These are phyloP conservation scores for Brachionus paranguensis DNA, from an alignment of 1,140 invertebrate species.

Conservation along the genomic window DNA sequence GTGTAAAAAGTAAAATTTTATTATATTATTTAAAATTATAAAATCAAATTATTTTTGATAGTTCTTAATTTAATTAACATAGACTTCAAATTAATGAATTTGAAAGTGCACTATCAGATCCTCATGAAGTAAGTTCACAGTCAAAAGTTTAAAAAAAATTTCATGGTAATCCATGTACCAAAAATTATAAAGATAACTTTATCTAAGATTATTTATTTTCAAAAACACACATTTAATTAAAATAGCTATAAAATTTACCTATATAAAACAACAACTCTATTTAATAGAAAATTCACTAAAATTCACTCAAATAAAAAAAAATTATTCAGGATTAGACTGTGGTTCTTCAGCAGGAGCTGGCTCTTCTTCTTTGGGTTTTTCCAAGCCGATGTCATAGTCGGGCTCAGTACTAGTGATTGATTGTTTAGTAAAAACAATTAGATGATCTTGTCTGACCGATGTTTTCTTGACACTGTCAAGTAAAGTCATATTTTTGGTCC, in stretches of 20 bases:
- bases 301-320: neutral
- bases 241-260: neutral
- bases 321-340: neutral
- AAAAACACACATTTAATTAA: neutral
- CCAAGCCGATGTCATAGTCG: slow-evolving; percentile 25
- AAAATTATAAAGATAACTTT: neutral
- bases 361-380: slow-evolving; percentile 32
- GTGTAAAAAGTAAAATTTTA: no score
- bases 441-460: slow-evolving; percentile 34
- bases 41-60: no score
- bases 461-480: slow-evolving; percentile 45
- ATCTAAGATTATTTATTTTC: neutral
- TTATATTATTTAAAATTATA: no score
- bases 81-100: no score
- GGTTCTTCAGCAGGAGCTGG: neutral
- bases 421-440: slow-evolving; percentile 6
- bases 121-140: neutral
- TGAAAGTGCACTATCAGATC: no score
- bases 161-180: neutral
- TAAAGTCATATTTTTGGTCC: slow-evolving; percentile 43
- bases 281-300: neutral
- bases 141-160: neutral
- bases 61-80: no score
- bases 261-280: slow-evolving; percentile 16
- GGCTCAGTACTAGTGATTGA: neutral